Evolutionary conservation across 2,113 vertebrate genomes (phyloP).

Genomic region (Mesoclemmys tuberculata): DNA sequence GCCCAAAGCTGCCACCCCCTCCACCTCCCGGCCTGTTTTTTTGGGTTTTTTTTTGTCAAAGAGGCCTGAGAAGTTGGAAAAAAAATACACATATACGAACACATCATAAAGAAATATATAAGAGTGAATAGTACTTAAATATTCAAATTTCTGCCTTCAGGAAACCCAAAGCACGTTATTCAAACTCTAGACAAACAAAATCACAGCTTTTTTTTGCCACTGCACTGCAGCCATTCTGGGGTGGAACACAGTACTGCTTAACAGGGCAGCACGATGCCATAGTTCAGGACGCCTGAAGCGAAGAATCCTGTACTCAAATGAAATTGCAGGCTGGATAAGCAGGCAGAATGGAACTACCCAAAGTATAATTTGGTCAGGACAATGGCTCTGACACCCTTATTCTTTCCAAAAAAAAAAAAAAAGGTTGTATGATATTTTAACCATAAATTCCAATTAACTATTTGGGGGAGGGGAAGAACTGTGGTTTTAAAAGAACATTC

Average conservation of each 20-base stretch:
- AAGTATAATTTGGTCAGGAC: slow-evolving; percentile 74
- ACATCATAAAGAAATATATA: neutral
- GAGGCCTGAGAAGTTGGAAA: neutral
- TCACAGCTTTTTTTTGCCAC: neutral
- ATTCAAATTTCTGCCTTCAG: neutral
- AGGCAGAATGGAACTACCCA: slow-evolving; percentile 72
- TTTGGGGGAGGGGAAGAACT: slow-evolving; percentile 61
- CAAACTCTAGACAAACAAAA: neutral
- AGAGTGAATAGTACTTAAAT: neutral
- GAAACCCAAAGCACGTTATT: neutral
- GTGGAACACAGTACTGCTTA: neutral
- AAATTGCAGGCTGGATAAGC: slow-evolving; percentile 70
- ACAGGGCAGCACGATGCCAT: slow-evolving; percentile 7
- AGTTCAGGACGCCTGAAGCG: slow-evolving; percentile 73
- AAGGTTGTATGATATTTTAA: slow-evolving; percentile 62
- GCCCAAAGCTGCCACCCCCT: too few relatives aligned
- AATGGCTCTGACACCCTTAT: slow-evolving; percentile 72
- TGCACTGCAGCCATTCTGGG: neutral
- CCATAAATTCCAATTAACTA: slow-evolving; percentile 72
- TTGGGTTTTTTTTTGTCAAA: neutral
- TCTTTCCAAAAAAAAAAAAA: slow-evolving; percentile 52
- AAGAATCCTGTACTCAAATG: slow-evolving; percentile 66
- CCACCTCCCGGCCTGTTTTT: too few relatives aligned
- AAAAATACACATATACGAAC: too few relatives aligned
- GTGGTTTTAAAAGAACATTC: slow-evolving; percentile 67